Conservation (phyloP, 2,113 vertebrate species). For the Nipponia nippon region DNA sequence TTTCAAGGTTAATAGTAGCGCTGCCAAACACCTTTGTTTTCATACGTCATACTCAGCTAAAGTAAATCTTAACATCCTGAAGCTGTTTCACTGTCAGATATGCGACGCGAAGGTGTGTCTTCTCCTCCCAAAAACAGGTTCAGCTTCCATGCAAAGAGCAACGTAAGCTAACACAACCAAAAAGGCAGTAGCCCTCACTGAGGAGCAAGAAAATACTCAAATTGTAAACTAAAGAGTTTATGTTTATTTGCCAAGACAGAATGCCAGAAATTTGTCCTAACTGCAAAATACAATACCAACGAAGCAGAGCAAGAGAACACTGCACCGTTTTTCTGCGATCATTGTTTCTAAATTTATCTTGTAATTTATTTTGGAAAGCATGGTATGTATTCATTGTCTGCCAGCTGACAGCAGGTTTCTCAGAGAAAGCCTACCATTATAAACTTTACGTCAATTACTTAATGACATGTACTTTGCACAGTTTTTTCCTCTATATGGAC, state of each 20-base stretch:
- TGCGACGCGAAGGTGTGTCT: neutral
- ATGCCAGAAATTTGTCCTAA: neutral
- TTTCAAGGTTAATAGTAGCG: slow-evolving; percentile 16
- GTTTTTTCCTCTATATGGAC: neutral
- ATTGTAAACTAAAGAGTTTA: neutral
- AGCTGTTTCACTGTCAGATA: neutral
- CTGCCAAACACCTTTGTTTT: slow-evolving; percentile 1
- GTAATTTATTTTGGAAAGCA: neutral
- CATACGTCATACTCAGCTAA: neutral
- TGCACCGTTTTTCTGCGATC: neutral
- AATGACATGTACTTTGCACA: neutral
- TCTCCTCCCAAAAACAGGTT: neutral
- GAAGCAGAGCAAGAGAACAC: neutral
- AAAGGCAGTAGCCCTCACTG: neutral
- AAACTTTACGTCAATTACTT: neutral
- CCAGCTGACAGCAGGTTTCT: slow-evolving; percentile 2
- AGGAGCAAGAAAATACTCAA: neutral
- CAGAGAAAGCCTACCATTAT: neutral
- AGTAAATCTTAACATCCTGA: slow-evolving; percentile 8
- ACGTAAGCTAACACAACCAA: neutral
- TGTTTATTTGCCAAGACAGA: neutral
- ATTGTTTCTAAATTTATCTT: slow-evolving; percentile 28
- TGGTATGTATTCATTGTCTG: neutral
- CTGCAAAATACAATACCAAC: neutral
- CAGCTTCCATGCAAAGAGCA: neutral